Base-by-base conservation (phyloP, 2,113 vertebrate genomes). In the Oceanites oceanicus region DNA sequence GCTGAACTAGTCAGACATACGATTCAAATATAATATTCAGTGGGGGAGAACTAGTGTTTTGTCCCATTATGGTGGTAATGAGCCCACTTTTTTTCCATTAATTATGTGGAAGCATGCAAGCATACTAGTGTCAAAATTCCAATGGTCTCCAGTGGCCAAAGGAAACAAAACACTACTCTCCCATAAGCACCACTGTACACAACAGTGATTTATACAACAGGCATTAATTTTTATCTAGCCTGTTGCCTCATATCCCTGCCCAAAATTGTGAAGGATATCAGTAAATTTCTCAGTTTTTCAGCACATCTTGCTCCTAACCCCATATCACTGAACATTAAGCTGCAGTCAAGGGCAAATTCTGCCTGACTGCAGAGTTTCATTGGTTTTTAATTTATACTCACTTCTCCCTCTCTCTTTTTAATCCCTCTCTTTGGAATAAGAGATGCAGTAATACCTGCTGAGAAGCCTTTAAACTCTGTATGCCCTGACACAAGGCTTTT, bases 121-220 rank as follows among this genome's bases (percentile, higher is more conserved):
- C 7, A 30, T 49, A 15, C 2, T 53, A 22, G 6, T n/a, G 11
- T 70, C 23, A 94, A 88, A 90, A 83, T 53, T 8, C 7, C 44
- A 67, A 2, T 14, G 26, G 4, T 27, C 13, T 87, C 12, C 34
- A 27, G 27, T 38, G 7, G 6, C 13, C 55, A 62, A 67, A 66
- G 12, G 15, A 44, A 83, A 62, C 8, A 56, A 21, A 62, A 20
- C 6, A 40, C 15, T 42, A 15, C 15, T 67, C 71, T 86, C 8
- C 3, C 19, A 34, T 29, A 44, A 0, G 0, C 23, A 13, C 21
- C 5, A 3, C 13, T 63, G 45, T 61, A 79, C 4, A 3, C 58
- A 87, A 36, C 16, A 90, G 5, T 1, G 8, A 83, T 53, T 38
- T 70, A 32, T 16, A 59, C 7, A 74, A 12, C 1, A 55, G 30